Evolutionary conservation across 2,797 vertebrate species (phyloP).

Genomic region (Aldrovandia affinis): DNA sequence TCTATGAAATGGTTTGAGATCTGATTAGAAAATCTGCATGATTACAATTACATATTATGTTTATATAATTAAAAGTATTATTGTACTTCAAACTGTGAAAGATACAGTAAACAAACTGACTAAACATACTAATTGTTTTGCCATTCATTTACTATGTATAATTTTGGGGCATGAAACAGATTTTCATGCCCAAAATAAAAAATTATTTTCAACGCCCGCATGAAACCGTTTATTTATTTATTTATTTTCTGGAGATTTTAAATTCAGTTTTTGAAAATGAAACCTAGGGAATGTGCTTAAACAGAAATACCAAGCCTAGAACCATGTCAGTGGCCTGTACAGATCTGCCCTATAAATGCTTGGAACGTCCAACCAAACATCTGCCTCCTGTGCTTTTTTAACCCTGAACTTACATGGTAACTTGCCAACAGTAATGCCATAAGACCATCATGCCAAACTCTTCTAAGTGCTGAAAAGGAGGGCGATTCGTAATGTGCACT

Average conservation of each 20-base stretch:
- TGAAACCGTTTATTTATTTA: too few relatives aligned
- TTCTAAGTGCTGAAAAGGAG: not conserved
- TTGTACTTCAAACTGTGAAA: too few relatives aligned
- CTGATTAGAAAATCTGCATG: not conserved
- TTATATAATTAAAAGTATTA: too few relatives aligned
- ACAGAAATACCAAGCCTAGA: not conserved
- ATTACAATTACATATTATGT: not conserved
- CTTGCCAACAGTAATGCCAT: not conserved
- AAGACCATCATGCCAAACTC: not conserved
- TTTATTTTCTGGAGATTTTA: too few relatives aligned
- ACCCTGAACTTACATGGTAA: not conserved
- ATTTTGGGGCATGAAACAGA: too few relatives aligned
- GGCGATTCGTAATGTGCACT: not conserved
- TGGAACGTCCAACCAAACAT: not conserved
- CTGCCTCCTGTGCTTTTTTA: not conserved
- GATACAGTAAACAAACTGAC: too few relatives aligned
- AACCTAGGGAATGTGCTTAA: too few relatives aligned
- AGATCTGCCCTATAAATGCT: not conserved
- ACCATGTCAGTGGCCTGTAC: not conserved
- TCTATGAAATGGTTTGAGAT: not conserved
- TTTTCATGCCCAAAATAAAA: too few relatives aligned
- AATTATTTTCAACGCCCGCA: too few relatives aligned
- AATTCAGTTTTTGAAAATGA: too few relatives aligned
- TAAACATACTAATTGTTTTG: too few relatives aligned
- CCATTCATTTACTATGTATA: too few relatives aligned